These are phyloP conservation scores for Mactra quadrangularis DNA, from an alignment of 1,140 invertebrate genomes.

Conservation along the genomic window DNA sequence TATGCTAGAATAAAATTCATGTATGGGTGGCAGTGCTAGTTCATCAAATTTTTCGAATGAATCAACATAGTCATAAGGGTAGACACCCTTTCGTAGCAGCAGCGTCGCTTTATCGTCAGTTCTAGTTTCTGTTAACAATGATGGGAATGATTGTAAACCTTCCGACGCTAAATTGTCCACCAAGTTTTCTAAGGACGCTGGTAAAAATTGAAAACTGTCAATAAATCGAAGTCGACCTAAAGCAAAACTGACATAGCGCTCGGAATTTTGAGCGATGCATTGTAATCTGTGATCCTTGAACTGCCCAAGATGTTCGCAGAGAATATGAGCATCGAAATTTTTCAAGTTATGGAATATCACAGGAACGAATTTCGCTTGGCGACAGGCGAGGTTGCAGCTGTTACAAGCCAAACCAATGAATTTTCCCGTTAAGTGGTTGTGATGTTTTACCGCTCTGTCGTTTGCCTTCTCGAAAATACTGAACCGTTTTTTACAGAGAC, in stretches of 20 bases:
- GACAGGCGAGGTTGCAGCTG: neutral
- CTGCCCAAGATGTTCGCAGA: conserved; percentile 67
- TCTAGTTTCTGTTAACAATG: neutral
- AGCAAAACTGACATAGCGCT: conserved; percentile 65
- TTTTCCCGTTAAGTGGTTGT: no score
- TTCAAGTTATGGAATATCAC: no score
- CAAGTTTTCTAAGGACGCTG: no score
- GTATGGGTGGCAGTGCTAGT: neutral
- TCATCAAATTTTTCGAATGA: conserved; percentile 2
- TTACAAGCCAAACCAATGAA: conserved; percentile 15
- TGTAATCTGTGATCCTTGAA: conserved; percentile 70
- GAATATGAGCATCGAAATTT: no score
- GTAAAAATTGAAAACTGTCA: no score
- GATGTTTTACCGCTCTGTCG: no score
- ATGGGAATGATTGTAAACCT: neutral
- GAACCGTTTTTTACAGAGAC: conserved; percentile 59
- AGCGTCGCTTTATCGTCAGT: conserved; percentile 8
- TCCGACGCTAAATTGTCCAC: no score
- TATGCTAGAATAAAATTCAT: conserved; percentile 30
- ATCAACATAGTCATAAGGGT: conserved; percentile 36
- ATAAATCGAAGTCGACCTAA: conserved; percentile 6
- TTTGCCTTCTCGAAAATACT: no score
- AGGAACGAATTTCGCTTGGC: conserved; percentile 66
- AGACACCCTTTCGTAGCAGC: conserved; percentile 29
- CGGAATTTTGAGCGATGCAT: no score